Evolutionary conservation across 2,113 vertebrate species (phyloP), one percentile per base, ranked within the genome.

Genomic region (Neodon shergylaensis): DNA sequence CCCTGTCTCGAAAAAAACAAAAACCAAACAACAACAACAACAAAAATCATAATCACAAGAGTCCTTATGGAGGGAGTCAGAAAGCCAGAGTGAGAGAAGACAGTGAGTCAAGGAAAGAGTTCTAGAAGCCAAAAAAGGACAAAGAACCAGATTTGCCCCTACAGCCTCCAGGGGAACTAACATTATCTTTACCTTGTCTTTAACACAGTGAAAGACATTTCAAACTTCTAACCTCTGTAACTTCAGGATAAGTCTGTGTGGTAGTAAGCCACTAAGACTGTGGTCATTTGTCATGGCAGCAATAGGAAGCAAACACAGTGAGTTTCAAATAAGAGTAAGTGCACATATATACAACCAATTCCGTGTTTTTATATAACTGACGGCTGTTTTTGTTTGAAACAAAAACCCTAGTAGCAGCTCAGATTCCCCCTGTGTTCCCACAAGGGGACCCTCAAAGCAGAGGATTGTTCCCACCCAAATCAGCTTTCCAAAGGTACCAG

Each of bases 351-450:
- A 36, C 39, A 92, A 49, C 42, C 72, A 96, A 13, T 42, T 42
- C 83, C 61, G 36, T 63, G 49, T 63, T 76, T 77, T 26, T 44
- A 44, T 89, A 47, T 89, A 63, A 63, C 42, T 42, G 70, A 73
- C 39, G 81, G 72, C 79, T 88, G 66, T 77, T 84, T 90, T 85
- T 61, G 39, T 61, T 81, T 96, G 44, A 92, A 95, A 91, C 72
- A 87, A 87, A 95, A 90, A 65, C 63, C 79, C 61, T 58, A 88
- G 39, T 49, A 77, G 77, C 65, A 86, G 22, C 78, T 92, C 66
- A 49, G 72, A 91, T 68, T 92, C 82, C 70, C 42, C 52, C 47
- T 33, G 39, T 2, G 4, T 31, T 24, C 90, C 36, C 61, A 28
- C 61, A 44, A 31, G n/a, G n/a, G 70, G 77, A 85, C 61, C 91